Percentiles rank a stretch among this genome's conserved stretches.
Evolutionary conservation across 2,113 vertebrate species (phyloP).

Genomic region (Nothocercus julius): DNA sequence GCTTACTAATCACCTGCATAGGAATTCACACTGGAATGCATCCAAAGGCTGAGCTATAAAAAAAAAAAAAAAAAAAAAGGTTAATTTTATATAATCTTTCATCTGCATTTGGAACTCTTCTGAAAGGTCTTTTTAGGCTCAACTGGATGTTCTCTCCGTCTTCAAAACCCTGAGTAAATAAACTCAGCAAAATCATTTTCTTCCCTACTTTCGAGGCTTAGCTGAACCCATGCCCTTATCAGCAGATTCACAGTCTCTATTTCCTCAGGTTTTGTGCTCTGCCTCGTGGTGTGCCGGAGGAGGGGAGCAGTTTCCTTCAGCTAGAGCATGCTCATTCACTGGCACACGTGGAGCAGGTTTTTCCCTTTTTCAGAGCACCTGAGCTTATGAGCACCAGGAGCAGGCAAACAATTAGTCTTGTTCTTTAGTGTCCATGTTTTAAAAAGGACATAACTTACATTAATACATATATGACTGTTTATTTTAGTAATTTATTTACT

Average conservation of each 20-base stretch:
- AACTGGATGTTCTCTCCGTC: not conserved
- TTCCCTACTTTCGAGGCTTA: not conserved
- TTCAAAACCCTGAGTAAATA: not conserved
- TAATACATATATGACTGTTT: not conserved
- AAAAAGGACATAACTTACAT: not conserved
- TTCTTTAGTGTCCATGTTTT: not conserved
- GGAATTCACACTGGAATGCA: not conserved
- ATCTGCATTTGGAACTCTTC: not conserved
- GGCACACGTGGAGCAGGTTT: not conserved
- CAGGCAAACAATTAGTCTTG: not conserved
- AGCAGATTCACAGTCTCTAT: not conserved
- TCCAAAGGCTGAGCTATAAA: not conserved
- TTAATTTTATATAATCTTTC: not conserved
- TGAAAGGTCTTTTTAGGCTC: not conserved
- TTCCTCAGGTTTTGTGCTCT: not conserved
- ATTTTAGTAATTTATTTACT: no score
- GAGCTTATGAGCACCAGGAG: accelerated
- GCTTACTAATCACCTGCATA: not conserved
- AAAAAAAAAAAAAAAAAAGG: not conserved
- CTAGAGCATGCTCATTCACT: not conserved
- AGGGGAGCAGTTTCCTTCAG: not conserved
- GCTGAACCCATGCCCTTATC: not conserved
- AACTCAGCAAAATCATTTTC: not conserved
- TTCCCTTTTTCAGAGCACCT: not conserved
- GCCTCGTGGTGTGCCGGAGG: not conserved